phyloP scores from a whole-genome alignment of 2,888 invertebrate species.

The Saturnia japonica region DNA sequence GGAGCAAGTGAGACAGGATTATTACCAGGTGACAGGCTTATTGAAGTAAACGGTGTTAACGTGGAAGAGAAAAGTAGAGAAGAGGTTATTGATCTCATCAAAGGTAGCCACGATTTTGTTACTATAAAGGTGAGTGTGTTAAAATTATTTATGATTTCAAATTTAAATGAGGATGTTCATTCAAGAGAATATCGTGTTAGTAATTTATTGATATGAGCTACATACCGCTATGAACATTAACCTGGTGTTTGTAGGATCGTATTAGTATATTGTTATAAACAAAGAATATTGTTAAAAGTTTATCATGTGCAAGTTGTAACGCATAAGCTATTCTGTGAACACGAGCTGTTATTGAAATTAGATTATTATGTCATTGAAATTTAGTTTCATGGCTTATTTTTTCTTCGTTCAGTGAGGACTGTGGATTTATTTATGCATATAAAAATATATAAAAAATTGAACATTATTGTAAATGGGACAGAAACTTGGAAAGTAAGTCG shows the following conservation, averaged over 20 bases:
- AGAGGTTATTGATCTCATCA: slow-evolving; percentile 96
- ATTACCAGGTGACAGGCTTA: slow-evolving; percentile 95
- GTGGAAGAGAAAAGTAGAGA: slow-evolving; percentile 94
- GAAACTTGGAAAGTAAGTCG: too few relatives aligned
- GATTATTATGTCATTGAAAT: background rate
- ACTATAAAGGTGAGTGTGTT: slow-evolving; percentile 87
- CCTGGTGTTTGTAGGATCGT: background rate
- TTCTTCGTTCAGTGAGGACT: background rate
- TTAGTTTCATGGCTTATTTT: background rate
- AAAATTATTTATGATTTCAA: slow-evolving; percentile 17
- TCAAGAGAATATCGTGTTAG: background rate
- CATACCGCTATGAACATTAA: slow-evolving; percentile 20
- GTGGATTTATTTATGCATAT: background rate
- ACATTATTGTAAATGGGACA: background rate
- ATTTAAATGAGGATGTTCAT: background rate
- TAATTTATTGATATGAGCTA: background rate
- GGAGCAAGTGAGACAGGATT: slow-evolving; percentile 91
- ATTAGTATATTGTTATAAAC: slow-evolving; percentile 3
- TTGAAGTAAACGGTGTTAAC: slow-evolving; percentile 93
- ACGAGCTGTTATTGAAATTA: background rate
- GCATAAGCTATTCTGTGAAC: background rate
- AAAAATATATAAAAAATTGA: background rate
- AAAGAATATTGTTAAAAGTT: slow-evolving; percentile 2
- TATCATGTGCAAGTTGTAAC: background rate
- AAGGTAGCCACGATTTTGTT: slow-evolving; percentile 91